Evolutionary conservation across 2,888 invertebrate genomes (phyloP), one percentile per base, ranked within the genome.

Genomic region (Endotricha flammealis): DNA sequence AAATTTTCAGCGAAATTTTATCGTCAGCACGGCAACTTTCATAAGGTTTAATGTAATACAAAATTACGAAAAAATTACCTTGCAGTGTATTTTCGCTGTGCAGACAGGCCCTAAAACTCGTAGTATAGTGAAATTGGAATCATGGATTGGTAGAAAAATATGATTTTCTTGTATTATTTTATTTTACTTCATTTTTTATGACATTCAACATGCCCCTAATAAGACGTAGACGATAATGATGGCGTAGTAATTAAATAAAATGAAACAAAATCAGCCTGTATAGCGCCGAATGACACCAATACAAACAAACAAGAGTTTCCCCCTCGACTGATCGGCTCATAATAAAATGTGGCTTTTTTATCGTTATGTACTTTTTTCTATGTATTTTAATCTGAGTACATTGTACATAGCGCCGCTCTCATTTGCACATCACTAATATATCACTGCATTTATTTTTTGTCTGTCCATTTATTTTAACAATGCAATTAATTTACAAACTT

Each of bases 281-380:
- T 11, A 48, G 12, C 38, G 22, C 39, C 41, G 38, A 44, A 44
- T 47, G 46, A 50, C 51, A 59, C 61, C 54, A 57, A 55, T 55
- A 64, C 75, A 63, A 68, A 76, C 76, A 70, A 64, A 66, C 53
- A 50, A 64, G 53, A 59, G 59, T 66, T 64, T 62, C 63, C 65
- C 48, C 57, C 69, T 50, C 69, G 51, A 66, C 80, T 75, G 77
- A 83, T 81, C 76, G 73, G 66, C 67, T 81, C 82, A 83, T 85
- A 86, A 81, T 82, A 85, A 85, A 85, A 82, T 82, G 82, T 75
- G 80, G 73, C 72, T 79, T 86, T 85, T 86, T 85, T 83, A 81
- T 77, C 79, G 77, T 72, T 81, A 85, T 85, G 70, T 85, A 83
- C 82, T 82, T 85, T 85, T 86, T 83, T 85, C 81, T 83, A 83